Base-by-base conservation (phyloP, 2,113 vertebrate genomes). In the Ovis canadensis region DNA sequence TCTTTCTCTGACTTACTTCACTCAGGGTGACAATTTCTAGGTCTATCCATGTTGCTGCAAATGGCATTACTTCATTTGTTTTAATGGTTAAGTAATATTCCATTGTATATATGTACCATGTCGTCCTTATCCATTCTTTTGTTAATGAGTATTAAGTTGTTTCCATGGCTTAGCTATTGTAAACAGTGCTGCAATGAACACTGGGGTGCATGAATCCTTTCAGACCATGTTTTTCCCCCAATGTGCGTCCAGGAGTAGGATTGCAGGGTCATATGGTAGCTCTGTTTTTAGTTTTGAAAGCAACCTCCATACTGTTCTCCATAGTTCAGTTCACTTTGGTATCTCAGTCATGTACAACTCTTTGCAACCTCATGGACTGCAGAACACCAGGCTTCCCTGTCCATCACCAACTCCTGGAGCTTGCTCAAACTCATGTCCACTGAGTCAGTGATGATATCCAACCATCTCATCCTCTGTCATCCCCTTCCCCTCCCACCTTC, bases 291-390 rank as follows among this genome's bases (percentile, higher is more conserved):
- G 64, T n/a, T 67, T 67, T 67, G 31, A 67, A 67, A n/a, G 33
- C 64, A 67, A 67, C 33, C 16, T 67, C 33, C 64, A n/a, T 8
- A 19, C 33, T n/a, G 7, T 67, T 67, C 64, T n/a, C 62, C 16
- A 19, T 7, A 33, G 60, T 62, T 62, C 60, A 33, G 29, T 62
- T 33, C 60, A 62, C 6, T 33, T 33, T 62, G 60, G 60, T 33
- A 3, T 0, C 60, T 62, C 60, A 62, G 14, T 62, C 13, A 0
- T 33, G 27, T 62, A 31, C 6, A 6, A 7, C 60, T 62, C 60
- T 62, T 62, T 62, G 31, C 29, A 62, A 62, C 12, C 3, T 1
- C 60, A 3, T 62, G 29, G 29, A 31, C 60, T 62, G 60, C 13
- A 62, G 60, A 15, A 62, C 6, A 0, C 60, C 60, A 62, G 60